Base-by-base conservation (phyloP, 2,888 invertebrate species). In the Archaeoteleia sp. region DNA sequence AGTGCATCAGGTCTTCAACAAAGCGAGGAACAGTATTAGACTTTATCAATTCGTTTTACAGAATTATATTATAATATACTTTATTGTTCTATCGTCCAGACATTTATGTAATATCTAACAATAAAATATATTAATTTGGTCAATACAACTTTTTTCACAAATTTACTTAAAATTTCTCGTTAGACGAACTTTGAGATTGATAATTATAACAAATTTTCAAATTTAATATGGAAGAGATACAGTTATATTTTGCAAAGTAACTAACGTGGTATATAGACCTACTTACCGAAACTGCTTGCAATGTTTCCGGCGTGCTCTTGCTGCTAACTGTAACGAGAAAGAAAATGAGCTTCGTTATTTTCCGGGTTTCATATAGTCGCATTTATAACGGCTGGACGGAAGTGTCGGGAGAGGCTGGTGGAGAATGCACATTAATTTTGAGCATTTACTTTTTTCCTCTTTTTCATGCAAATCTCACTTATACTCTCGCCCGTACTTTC, bases 321-420 rank as follows among this genome's bases (percentile, higher is more conserved):
- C 67, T 67, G 67, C 54, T 63, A 63, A 58, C 68, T 68, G 68
- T 68, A 68, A 68, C 68, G 58, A 68, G 68, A 68, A 68, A 68
- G 68, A 68, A 62, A 67, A 67, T 67, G 67, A 67, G 57, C 67
- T 67, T 62, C 62, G 62, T 67, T 67, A 67, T 67, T 67, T 67
- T 62, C 62, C 62, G 62, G 57, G 51, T 67, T 62, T 67, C 67
- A 67, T 67, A 67, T 58, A 62, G 53, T 62, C 43, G 67, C 67
- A 67, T 67, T 67, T 67, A 67, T 62, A 67, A 54, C 62, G 55
- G 62, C 58, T 62, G 57, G 61, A 57, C 62, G 66, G 60, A 66
- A 66, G 66, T 66, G 66, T 60, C 54, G 60, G 58, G 60, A 53
- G 30, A 58, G 58, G 42, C 53, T 27, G 15, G 30, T 39, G 48